These are phyloP conservation scores for Mola mola DNA, from an alignment of 2,113 vertebrate species.

Conservation along the genomic window DNA sequence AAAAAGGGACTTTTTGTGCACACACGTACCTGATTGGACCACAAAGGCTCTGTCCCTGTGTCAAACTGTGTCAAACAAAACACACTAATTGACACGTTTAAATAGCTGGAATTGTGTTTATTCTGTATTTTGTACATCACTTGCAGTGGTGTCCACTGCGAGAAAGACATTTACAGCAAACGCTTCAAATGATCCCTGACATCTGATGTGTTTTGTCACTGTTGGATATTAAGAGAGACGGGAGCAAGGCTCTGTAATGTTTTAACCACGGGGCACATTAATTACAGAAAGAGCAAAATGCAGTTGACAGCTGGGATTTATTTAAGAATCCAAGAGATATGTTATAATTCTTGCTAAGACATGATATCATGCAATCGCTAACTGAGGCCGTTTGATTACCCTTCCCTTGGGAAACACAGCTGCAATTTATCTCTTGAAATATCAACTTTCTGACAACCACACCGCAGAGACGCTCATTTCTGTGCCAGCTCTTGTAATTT, in stretches of 20 bases:
- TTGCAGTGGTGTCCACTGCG: neutral
- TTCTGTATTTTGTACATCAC: neutral
- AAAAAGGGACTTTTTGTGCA: no score
- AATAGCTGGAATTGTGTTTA: no score
- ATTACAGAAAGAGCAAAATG: slow-evolving; percentile 54
- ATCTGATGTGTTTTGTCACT: slow-evolving; percentile 41
- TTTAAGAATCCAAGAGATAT: slow-evolving; percentile 52
- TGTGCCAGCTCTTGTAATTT: slow-evolving; percentile 36
- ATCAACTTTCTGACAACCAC: slow-evolving; percentile 67
- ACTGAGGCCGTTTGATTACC: slow-evolving; percentile 68
- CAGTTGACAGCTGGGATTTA: slow-evolving; percentile 64
- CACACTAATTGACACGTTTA: no score
- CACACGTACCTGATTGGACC: no score
- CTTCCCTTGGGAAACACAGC: slow-evolving; percentile 63
- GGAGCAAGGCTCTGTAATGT: slow-evolving; percentile 20
- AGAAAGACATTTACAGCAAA: slow-evolving; percentile 26
- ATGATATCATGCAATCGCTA: slow-evolving; percentile 66
- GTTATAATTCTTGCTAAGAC: slow-evolving; percentile 60
- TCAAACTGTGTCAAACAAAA: no score
- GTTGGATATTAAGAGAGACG: slow-evolving; percentile 15
- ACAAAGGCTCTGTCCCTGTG: no score
- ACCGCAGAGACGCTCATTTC: slow-evolving; percentile 61
- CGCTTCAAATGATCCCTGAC: slow-evolving; percentile 19
- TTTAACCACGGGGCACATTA: slow-evolving; percentile 41
- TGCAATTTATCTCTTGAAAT: slow-evolving; percentile 75